These are phyloP conservation scores for Heterochromis multidens DNA, from an alignment of 2,113 vertebrate genomes.

Conservation along the genomic window DNA sequence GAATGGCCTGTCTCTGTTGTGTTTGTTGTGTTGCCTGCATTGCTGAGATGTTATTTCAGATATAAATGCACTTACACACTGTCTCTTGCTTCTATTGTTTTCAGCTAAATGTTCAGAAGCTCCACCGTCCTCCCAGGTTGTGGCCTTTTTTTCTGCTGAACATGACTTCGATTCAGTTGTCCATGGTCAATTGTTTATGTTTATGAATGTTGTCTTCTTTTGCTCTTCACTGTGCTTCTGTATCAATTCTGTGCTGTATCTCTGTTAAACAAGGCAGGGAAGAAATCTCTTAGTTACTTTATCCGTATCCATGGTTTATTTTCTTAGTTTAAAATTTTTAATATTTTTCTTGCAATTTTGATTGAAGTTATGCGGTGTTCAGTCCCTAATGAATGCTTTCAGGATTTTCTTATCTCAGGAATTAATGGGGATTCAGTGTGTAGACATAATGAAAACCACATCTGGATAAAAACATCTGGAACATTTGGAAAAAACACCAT, in stretches of 20 bases:
- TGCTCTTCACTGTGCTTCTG: not conserved
- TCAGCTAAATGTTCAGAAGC: constrained; percentile 58
- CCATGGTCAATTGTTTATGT: not conserved
- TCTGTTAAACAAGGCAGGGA: not conserved
- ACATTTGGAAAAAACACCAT: not conserved
- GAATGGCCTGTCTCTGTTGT: not conserved
- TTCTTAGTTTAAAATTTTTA: not conserved
- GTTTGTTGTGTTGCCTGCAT: not conserved
- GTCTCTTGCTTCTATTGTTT: constrained; percentile 30
- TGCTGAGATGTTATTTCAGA: not conserved
- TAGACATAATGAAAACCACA: not conserved
- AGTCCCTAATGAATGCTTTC: not conserved
- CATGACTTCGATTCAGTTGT: not conserved
- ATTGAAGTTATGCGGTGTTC: not conserved
- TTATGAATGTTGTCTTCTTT: not conserved
- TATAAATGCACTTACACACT: not conserved
- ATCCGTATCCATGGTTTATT: not conserved
- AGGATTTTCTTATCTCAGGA: not conserved
- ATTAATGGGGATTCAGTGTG: not conserved
- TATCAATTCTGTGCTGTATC: not conserved
- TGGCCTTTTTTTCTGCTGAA: not conserved
- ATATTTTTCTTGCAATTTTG: rapidly evolving
- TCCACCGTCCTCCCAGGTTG: not conserved
- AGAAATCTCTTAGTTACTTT: not conserved
- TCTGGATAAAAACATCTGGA: not conserved